Evolutionary conservation across 1,140 invertebrate species (phyloP).

Genomic region (Philotrypesis tridentata): DNA sequence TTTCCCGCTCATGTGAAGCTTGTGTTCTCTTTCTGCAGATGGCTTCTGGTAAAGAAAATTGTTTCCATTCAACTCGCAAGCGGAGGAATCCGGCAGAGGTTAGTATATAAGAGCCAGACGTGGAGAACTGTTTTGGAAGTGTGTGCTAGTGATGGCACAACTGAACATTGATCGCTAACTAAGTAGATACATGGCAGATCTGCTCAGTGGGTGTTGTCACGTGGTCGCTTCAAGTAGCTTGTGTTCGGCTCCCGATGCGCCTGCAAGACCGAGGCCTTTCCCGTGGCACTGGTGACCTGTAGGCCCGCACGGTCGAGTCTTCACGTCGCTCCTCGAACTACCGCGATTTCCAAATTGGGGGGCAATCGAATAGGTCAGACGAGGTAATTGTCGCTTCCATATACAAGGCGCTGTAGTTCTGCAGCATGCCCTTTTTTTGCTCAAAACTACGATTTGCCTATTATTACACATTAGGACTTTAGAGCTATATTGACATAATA

Average conservation of each 20-base stretch:
- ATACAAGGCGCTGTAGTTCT: slow-evolving; percentile 74
- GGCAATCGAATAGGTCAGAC: slow-evolving; percentile 76
- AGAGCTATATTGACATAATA: background rate
- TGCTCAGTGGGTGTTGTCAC: slow-evolving; percentile 79
- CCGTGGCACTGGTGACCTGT: slow-evolving; percentile 61
- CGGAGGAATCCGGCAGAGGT: background rate
- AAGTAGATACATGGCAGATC: slow-evolving; percentile 75
- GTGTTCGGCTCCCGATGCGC: slow-evolving; percentile 75
- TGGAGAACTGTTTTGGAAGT: slow-evolving; percentile 66
- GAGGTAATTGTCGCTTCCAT: slow-evolving; percentile 78
- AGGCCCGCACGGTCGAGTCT: slow-evolving; percentile 74
- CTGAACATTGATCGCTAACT: slow-evolving; percentile 80
- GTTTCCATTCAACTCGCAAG: slow-evolving; percentile 53
- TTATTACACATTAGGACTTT: background rate
- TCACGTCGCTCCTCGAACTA: slow-evolving; percentile 77
- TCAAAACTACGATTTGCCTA: background rate
- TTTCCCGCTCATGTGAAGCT: background rate
- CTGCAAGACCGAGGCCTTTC: slow-evolving; percentile 56
- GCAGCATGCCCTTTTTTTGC: slow-evolving; percentile 75
- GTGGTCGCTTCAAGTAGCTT: slow-evolving; percentile 77
- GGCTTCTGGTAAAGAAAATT: background rate
- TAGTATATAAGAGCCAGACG: background rate
- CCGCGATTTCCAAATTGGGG: slow-evolving; percentile 78
- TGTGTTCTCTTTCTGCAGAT: slow-evolving; percentile 43
- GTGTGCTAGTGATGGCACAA: slow-evolving; percentile 80